A percentile compares a stretch with the other conserved stretches of the same genome.
Evolutionary conservation across 2,888 invertebrate species (phyloP).

Genomic region (Drosophila colorata): DNA sequence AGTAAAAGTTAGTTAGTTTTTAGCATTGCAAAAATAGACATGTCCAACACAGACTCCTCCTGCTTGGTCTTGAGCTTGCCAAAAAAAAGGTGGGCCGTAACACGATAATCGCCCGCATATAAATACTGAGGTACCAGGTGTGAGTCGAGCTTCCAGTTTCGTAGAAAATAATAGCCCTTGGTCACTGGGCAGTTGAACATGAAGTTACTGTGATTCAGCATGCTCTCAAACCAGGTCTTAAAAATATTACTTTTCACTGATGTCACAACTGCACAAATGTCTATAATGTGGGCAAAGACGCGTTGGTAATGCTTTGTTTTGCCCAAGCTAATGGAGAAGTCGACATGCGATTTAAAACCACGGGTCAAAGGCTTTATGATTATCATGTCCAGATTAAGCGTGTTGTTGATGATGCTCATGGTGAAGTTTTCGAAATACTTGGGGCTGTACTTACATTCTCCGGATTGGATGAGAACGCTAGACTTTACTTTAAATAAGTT

Average conservation of each 20-base stretch:
- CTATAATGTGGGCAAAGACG: slow-evolving; percentile 58
- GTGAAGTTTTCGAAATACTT: slow-evolving; percentile 58
- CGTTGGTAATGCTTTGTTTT: slow-evolving; percentile 60
- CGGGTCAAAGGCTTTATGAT: slow-evolving; percentile 31
- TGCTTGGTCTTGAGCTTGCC: slow-evolving; percentile 60
- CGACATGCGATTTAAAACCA: slow-evolving; percentile 52
- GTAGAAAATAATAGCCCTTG: slow-evolving; percentile 53
- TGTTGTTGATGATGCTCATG: slow-evolving; percentile 42
- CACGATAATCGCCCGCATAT: slow-evolving; percentile 59
- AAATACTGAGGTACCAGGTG: slow-evolving; percentile 50
- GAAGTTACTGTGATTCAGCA: slow-evolving; percentile 66
- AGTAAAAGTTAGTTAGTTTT: slow-evolving; percentile 1
- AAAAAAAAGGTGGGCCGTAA: slow-evolving; percentile 52
- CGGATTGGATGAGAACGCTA: slow-evolving; percentile 40
- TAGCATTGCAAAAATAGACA: slow-evolving; percentile 45
- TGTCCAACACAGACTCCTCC: slow-evolving; percentile 54
- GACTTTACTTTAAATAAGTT: slow-evolving; percentile 22
- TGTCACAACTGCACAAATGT: slow-evolving; percentile 58
- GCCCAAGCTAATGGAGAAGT: slow-evolving; percentile 62
- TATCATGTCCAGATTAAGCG: slow-evolving; percentile 50
- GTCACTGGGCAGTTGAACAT: slow-evolving; percentile 67
- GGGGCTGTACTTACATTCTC: slow-evolving; percentile 28
- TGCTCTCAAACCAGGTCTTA: slow-evolving; percentile 62
- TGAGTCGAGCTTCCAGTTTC: slow-evolving; percentile 50
- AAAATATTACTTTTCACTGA: slow-evolving; percentile 54